Base-by-base conservation (phyloP, 2,113 vertebrate genomes). In the Siniperca knerii region DNA sequence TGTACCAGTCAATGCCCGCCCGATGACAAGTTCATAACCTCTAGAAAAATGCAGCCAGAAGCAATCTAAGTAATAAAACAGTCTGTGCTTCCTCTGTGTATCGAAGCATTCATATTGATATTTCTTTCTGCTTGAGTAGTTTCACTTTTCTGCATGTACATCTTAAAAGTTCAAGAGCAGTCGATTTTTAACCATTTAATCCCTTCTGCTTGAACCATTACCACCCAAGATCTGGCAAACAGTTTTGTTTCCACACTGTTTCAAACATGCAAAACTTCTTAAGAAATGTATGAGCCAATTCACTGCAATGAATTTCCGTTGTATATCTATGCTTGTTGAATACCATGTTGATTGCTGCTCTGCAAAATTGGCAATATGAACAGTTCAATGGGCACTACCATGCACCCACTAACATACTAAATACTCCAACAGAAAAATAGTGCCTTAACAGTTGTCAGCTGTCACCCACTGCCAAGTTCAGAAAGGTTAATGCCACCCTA, bases 11-110 rank as follows among this genome's bases (percentile, higher is more conserved):
- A 82, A 46, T 23, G 48, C 48, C 20, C 61, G 18, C 21, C 23
- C 29, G 37, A 78, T 81, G 80, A 81, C 75, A 87, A 74, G 82
- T 87, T 87, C 73, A 65, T 12, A 72, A 87, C 79, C 83, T 82
- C 72, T 55, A 4, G 35, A 18, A 73, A 82, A 79, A 83, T 40
- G 11, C 62, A 11, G n/a, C 75, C 65, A 65, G 73, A 80, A 84
- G 73, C 35, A 72, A 81, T 67, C 29, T 13, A 50, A 82, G 74
- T 5, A 64, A 37, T 74, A 57, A 75, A 74, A 69, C 44, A 83
- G 72, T 62, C 62, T 81, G 16, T 13, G 54, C 29, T 44, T 50
- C 35, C 29, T 75, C 62, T 72, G 82, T 75, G 71, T 62, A 75
- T 18, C 13, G 52, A 73, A 81, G 75, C 85, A 86, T 90, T 77